Evolutionary conservation across 2,113 vertebrate species (phyloP), one percentile per base, ranked within the genome.

Genomic region (Lonchura striata): DNA sequence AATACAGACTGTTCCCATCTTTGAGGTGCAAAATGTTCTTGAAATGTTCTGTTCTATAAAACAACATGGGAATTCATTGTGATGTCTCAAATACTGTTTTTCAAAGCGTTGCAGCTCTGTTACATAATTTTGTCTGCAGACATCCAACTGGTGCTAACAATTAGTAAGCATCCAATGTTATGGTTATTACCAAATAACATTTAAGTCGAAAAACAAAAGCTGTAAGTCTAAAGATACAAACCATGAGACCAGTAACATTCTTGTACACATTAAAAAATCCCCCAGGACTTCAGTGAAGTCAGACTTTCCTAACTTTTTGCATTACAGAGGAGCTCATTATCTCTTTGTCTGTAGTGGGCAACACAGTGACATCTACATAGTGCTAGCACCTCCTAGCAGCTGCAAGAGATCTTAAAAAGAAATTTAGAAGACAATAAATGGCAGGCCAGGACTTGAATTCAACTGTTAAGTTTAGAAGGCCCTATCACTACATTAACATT

Each of bases 21-120:
- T 93, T 92, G 92, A 92, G 94, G 95, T 81, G 96, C 82, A 96
- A 75, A 72, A 96, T 96, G 87, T 97, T 97, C 97, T 92, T 94
- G 81, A 97, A 96, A 66, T 91, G 47, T 90, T 88, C 72, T 90
- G 89, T 95, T 96, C 70, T 92, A 61, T 79, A 94, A 83, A 82
- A 53, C 89, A 71, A 93, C 92, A 77, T 96, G 78, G 95, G 97
- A 97, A 97, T 96, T 96, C 74, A 87, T 59, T 81, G 83, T 90
- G 53, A 95, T 93, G 91, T 89, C 92, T 97, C 89, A 89, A 95
- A 80, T 70, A 75, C 47, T 92, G 92, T 88, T 96, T 97, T 95
- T 92, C 95, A 97, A 97, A 96, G 82, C 57, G 8, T 89, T 93
- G 68, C 82, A 96, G 68, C 23, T 86, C 83, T 65, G 49, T 96